phyloP scores from a whole-genome alignment of 2,888 invertebrate species.

The Drosophila mayaguana region DNA sequence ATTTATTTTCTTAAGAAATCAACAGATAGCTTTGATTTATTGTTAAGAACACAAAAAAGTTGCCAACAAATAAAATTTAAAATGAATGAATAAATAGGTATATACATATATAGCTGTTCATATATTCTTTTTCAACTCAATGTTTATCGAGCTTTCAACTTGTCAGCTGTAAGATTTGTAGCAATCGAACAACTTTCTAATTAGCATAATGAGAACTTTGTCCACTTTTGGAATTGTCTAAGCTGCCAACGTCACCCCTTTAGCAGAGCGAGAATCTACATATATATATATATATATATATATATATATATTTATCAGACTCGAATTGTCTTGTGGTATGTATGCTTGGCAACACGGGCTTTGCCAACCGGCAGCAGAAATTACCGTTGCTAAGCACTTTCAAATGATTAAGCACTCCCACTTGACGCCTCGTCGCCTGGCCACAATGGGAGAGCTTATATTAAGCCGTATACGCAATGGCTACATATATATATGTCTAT shows the following conservation, averaged over 20 bases:
- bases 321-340: conserved; percentile 30
- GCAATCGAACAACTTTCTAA: conserved; percentile 48
- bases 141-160: conserved; percentile 3
- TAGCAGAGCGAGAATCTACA: background rate
- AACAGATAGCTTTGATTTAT: conserved; percentile 6
- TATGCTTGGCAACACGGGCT: conserved; percentile 21
- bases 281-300: too few species aligned
- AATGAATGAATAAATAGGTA: background rate
- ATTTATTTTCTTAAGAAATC: background rate
- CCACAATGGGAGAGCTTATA: conserved; percentile 8
- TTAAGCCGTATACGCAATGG: conserved; percentile 31
- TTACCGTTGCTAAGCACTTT: conserved; percentile 61
- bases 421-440: conserved; percentile 45
- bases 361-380: conserved; percentile 13
- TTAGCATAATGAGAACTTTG: conserved; percentile 46
- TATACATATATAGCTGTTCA: conserved; percentile 2
- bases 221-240: conserved; percentile 12
- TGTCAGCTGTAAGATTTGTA: conserved; percentile 32
- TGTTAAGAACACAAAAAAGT: conserved; percentile 5
- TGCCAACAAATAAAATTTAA: background rate
- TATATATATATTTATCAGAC: conserved; percentile 27
- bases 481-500: background rate
- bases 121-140: background rate
- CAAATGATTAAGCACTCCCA: conserved; percentile 66
- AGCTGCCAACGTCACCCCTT: conserved; percentile 33